These are phyloP conservation scores for Megamerina dolium DNA, from an alignment of 2,888 invertebrate genomes.

Conservation along the genomic window DNA sequence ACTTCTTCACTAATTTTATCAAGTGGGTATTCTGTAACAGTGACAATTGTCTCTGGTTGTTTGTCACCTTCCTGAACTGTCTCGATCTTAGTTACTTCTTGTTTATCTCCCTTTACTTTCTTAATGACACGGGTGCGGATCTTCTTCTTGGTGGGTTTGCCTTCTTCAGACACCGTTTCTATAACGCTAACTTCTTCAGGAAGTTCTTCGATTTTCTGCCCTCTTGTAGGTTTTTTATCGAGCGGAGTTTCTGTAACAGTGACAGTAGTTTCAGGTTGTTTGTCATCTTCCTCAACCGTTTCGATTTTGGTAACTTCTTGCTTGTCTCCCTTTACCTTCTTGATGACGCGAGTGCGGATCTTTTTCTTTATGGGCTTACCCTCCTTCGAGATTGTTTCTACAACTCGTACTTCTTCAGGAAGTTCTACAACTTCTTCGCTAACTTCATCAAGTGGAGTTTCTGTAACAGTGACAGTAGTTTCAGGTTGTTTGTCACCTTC, in stretches of 20 bases:
- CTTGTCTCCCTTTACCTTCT: constrained; percentile 33
- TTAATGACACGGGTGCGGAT: constrained; percentile 51
- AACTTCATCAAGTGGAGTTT: too few species aligned
- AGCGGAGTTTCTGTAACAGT: constrained; percentile 26
- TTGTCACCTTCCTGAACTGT: constrained; percentile 49
- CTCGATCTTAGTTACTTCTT: constrained; percentile 48
- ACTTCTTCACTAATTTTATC: constrained; percentile 44
- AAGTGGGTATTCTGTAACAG: constrained; percentile 36
- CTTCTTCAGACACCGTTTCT: constrained; percentile 45
- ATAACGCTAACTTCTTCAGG: constrained; percentile 44
- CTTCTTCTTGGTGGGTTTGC: constrained; percentile 42
- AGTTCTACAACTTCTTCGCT: too few species aligned
- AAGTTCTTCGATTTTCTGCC: constrained; percentile 38
- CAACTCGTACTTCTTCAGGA: too few species aligned
- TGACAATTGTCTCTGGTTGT: constrained; percentile 44
- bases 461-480: too few species aligned
- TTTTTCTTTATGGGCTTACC: too few species aligned
- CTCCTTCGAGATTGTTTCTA: too few species aligned
- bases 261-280: constrained; percentile 38
- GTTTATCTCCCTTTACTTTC: constrained; percentile 46
- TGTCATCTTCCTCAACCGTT: constrained; percentile 43
- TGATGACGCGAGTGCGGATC: constrained; percentile 43
- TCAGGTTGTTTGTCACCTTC: too few species aligned
- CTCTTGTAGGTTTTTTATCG: constrained; percentile 32
- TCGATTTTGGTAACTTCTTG: constrained; percentile 45